Percentiles rank a stretch among this genome's conserved stretches.
phyloP scores from a whole-genome alignment of 1,140 invertebrate species.

The Drosophila melanogaster region Release_6_plus_ISO1_MT NT_033777.3:28465001-28465500 shows the following conservation, averaged over 20 bases:
- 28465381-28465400: constrained; percentile 8
- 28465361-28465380: constrained; percentile 12
- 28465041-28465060: constrained; percentile 73
- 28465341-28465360: constrained; percentile 5
- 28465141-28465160: background rate
- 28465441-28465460: constrained; percentile 80
- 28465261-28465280: too few relatives aligned
- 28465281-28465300: too few relatives aligned
- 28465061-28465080: constrained; percentile 38
- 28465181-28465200: too few relatives aligned
- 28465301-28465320: too few relatives aligned
- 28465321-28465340: background rate
- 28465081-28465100: constrained; percentile 43
- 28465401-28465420: background rate
- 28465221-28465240: too few relatives aligned
- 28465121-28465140: background rate
- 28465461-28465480: constrained; percentile 80
- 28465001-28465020: constrained; percentile 57
- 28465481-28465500: constrained; percentile 63
- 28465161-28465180: too few relatives aligned
- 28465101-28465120: constrained; percentile 41
- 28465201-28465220: too few relatives aligned
- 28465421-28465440: constrained; percentile 35
- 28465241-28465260: too few relatives aligned
- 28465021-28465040: constrained; percentile 77